Percentiles rank a stretch among this genome's conserved stretches.
Evolutionary conservation across 2,797 vertebrate genomes (phyloP).

Genomic region (Calcarius lapponicus): DNA sequence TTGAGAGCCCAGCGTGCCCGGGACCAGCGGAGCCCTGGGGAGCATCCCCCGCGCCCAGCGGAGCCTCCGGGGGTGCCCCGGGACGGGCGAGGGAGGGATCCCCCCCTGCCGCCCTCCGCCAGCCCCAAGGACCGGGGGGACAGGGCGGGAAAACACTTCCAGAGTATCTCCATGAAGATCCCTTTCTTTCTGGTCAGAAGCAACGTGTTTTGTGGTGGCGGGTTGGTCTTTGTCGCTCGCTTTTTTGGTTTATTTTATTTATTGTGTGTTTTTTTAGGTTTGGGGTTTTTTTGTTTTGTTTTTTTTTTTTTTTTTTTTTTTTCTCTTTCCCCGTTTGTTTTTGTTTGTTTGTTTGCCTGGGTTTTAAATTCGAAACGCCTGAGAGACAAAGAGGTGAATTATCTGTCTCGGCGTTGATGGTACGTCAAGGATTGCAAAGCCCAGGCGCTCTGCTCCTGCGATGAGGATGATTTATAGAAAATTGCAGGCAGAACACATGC

Average conservation of each 20-base stretch:
- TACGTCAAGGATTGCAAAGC: slow-evolving; percentile 71
- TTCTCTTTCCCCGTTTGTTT: background rate
- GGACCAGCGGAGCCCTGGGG: background rate
- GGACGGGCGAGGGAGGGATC: background rate
- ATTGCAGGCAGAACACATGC: slow-evolving; percentile 69
- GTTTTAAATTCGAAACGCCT: background rate
- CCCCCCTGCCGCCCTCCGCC: too few relatives aligned
- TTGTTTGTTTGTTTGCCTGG: background rate
- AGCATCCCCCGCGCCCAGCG: background rate
- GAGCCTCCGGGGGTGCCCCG: background rate
- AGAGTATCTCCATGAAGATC: background rate
- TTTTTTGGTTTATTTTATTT: background rate
- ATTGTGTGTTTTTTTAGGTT: too few relatives aligned
- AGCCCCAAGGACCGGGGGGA: background rate
- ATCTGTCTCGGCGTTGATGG: slow-evolving; percentile 62
- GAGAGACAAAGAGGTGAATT: slow-evolving; percentile 78
- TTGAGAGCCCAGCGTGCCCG: background rate
- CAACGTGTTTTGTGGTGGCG: background rate
- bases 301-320: too few relatives aligned
- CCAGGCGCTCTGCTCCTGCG: slow-evolving; percentile 62
- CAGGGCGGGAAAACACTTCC: background rate
- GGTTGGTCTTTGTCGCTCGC: background rate
- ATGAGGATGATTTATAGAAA: slow-evolving; percentile 76
- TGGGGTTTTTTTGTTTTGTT: too few relatives aligned
- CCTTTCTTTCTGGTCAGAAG: background rate